phyloP scores from a whole-genome alignment of 2,113 vertebrate species.

The Nibea coibor region DNA sequence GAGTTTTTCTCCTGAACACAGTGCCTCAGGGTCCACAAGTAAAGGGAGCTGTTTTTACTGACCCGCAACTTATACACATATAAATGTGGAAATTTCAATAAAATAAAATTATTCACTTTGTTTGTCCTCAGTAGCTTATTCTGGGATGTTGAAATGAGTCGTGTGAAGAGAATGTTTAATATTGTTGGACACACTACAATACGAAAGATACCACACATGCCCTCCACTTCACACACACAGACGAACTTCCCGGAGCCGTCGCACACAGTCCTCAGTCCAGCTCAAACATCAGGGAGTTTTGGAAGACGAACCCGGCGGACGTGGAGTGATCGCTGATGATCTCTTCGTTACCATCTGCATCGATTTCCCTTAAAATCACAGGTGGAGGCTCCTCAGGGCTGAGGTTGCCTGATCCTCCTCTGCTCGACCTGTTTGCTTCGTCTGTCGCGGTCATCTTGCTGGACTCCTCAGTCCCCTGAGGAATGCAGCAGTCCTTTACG shows the following conservation, averaged over 20 bases:
- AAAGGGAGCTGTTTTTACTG: constrained; percentile 42
- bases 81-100: constrained; percentile 45
- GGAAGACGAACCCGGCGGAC: constrained; percentile 84
- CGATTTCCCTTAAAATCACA: constrained; percentile 80
- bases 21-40: constrained; percentile 48
- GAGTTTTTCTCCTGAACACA: constrained; percentile 29
- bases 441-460: not conserved
- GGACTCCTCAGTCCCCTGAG: not conserved
- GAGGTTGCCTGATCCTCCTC: not conserved
- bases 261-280: constrained; percentile 85
- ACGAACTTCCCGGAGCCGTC: not conserved
- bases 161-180: not conserved
- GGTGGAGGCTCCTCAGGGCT: constrained; percentile 18
- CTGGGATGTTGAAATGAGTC: not conserved
- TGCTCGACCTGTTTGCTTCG: not conserved
- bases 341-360: constrained; percentile 80
- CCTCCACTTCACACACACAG: not conserved
- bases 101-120: constrained; percentile 57
- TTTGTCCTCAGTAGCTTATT: constrained; percentile 45
- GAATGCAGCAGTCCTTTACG: not conserved
- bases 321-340: constrained; percentile 85
- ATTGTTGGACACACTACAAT: not conserved
- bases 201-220: not conserved
- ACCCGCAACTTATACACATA: constrained; percentile 34
- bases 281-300: constrained; percentile 89